These are phyloP conservation scores for Oxyura jamaicensis DNA, from an alignment of 2,113 vertebrate species.

Conservation along the genomic window DNA sequence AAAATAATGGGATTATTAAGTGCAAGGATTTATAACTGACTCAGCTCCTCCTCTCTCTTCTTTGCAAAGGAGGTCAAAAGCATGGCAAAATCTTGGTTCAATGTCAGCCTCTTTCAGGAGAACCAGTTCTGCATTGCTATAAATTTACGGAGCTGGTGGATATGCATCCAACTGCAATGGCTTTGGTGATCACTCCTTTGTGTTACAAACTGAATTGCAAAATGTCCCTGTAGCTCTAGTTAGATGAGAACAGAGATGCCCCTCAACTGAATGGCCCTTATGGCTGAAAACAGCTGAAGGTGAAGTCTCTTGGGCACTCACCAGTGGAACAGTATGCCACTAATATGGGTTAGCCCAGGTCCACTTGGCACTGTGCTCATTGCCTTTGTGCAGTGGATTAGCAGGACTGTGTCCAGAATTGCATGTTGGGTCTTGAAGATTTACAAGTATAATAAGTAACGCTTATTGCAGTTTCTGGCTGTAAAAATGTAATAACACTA, in stretches of 20 bases:
- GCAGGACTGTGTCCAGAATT: not conserved
- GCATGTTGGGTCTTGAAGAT: not conserved
- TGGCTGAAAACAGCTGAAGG: not conserved
- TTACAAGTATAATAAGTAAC: not conserved
- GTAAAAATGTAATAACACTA: too few relatives aligned
- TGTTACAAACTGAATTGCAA: not conserved
- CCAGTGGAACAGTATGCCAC: too few relatives aligned
- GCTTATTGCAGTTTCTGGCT: not conserved
- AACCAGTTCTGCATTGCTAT: not conserved
- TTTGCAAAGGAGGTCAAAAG: not conserved
- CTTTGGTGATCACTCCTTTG: not conserved
- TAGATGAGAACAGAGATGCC: not conserved
- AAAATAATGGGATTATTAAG: not conserved
- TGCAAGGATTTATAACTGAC: not conserved
- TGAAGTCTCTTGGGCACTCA: not conserved
- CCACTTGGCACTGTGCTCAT: fast-evolving
- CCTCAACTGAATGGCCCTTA: not conserved
- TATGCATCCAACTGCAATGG: not conserved
- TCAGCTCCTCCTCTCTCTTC: not conserved
- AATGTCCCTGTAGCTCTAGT: not conserved
- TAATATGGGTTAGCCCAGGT: not conserved
- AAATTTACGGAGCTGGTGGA: not conserved
- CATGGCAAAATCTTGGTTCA: not conserved
- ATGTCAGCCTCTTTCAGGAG: not conserved
- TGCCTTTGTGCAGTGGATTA: not conserved